phyloP scores from a whole-genome alignment of 2,888 invertebrate genomes.

The Invenusta paracnida region DNA sequence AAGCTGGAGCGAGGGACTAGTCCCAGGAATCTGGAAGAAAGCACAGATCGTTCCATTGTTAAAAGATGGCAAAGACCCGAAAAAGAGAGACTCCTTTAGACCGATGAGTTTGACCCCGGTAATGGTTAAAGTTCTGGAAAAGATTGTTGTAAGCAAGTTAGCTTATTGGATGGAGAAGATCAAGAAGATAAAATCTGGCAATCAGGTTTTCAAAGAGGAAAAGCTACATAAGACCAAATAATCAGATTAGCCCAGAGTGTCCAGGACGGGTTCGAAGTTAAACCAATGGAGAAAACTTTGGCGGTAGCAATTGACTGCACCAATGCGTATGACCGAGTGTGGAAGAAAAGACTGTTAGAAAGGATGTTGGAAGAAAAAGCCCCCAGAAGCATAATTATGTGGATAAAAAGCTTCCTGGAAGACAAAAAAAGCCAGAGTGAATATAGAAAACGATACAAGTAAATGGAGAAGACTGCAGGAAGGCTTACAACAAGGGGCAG shows the following conservation, averaged over 20 bases:
- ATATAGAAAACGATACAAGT: no score
- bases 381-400: neutral
- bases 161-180: neutral
- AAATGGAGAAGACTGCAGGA: constrained; percentile 14
- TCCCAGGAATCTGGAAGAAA: constrained; percentile 27
- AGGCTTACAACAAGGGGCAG: constrained; percentile 12
- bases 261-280: constrained; percentile 21
- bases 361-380: constrained; percentile 6
- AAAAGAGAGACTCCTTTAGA: neutral
- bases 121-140: neutral
- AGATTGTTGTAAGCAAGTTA: neutral
- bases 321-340: constrained; percentile 32
- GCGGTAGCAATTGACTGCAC: constrained; percentile 20
- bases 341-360: neutral
- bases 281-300: neutral
- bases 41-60: neutral
- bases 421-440: no score
- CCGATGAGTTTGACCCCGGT: neutral
- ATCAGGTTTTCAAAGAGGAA: constrained; percentile 30
- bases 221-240: neutral
- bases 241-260: neutral
- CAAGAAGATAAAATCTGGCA: neutral
- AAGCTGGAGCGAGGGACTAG: neutral
- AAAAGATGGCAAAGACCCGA: neutral
- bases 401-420: constrained; percentile 6